Evolutionary conservation across 1,140 invertebrate species (phyloP).

Genomic region (Leptinotarsa defecta): DNA sequence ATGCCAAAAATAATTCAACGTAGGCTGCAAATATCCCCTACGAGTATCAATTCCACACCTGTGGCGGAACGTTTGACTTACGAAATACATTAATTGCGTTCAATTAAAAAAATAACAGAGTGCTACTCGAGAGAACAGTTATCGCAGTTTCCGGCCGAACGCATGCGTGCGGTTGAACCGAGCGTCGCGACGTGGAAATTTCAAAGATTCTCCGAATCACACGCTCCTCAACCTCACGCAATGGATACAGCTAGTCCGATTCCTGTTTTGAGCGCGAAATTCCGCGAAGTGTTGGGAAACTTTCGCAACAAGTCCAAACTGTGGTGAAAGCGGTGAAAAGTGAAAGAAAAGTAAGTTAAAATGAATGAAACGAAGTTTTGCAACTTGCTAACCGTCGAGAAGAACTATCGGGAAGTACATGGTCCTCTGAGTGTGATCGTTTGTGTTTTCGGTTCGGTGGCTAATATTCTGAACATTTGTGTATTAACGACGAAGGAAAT

Average conservation of each 20-base stretch:
- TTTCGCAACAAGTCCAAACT: not conserved
- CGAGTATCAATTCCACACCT: not conserved
- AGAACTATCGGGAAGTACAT: constrained; percentile 65
- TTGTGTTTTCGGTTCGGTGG: constrained; percentile 89
- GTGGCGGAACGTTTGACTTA: not conserved
- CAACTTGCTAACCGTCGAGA: constrained; percentile 56
- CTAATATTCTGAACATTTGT: constrained; percentile 91
- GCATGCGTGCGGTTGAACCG: not conserved
- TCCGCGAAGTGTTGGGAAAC: not conserved
- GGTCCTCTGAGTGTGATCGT: constrained; percentile 78
- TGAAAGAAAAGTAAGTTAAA: not conserved
- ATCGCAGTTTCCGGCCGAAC: not conserved
- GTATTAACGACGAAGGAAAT: constrained; percentile 90
- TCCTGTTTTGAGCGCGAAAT: not conserved
- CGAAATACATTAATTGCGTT: not conserved
- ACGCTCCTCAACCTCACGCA: not conserved
- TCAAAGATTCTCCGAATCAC: not conserved
- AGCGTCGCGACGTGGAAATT: not conserved
- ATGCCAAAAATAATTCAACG: no score
- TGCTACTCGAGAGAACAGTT: not conserved
- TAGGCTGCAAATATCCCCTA: no score
- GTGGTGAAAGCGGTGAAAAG: not conserved
- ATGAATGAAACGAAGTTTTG: constrained; percentile 27
- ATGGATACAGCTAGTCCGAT: not conserved
- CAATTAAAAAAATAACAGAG: not conserved